Conservation (phyloP, 1,140 invertebrate genomes). For the Scaptodrosophila lebanonensis region DNA sequence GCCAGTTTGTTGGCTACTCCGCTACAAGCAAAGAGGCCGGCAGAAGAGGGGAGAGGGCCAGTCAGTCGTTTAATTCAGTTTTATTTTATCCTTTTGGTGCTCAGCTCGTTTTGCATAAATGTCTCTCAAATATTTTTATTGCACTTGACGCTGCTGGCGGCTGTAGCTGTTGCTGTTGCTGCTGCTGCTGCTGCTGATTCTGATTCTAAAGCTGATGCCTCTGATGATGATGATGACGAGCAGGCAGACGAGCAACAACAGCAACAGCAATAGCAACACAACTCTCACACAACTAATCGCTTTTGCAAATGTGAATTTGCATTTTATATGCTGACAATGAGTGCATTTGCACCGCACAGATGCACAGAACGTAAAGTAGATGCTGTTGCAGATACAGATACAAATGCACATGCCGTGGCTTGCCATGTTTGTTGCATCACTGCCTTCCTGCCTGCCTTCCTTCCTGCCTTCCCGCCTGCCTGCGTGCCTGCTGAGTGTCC, state of each 20-base stretch:
- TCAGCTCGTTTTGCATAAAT: slow-evolving; percentile 29
- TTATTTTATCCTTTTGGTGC: slow-evolving; percentile 31
- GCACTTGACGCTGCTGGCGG: slow-evolving; percentile 33
- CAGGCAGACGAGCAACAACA: background rate
- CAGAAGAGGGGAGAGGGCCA: too few relatives aligned
- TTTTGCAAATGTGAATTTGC: slow-evolving; percentile 66
- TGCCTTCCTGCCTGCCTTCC: too few relatives aligned
- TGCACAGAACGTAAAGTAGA: background rate
- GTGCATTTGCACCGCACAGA: slow-evolving; percentile 6
- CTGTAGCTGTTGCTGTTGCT: too few relatives aligned
- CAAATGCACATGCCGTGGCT: too few relatives aligned
- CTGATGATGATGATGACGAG: too few relatives aligned
- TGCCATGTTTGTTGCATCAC: too few relatives aligned
- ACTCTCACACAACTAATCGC: slow-evolving; percentile 60
- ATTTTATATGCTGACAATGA: slow-evolving; percentile 46
- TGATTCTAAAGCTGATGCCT: too few relatives aligned
- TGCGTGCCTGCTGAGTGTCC: too few relatives aligned
- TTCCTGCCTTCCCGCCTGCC: too few relatives aligned
- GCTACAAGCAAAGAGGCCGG: too few relatives aligned
- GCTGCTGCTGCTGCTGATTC: too few relatives aligned
- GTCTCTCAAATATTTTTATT: slow-evolving; percentile 68
- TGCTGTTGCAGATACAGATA: slow-evolving; percentile 5
- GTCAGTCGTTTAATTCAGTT: slow-evolving; percentile 61
- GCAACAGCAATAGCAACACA: background rate
- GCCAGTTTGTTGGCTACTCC: too few relatives aligned